phyloP scores from a whole-genome alignment of 2,888 invertebrate genomes.

The Nasonovia ribisnigri region DNA sequence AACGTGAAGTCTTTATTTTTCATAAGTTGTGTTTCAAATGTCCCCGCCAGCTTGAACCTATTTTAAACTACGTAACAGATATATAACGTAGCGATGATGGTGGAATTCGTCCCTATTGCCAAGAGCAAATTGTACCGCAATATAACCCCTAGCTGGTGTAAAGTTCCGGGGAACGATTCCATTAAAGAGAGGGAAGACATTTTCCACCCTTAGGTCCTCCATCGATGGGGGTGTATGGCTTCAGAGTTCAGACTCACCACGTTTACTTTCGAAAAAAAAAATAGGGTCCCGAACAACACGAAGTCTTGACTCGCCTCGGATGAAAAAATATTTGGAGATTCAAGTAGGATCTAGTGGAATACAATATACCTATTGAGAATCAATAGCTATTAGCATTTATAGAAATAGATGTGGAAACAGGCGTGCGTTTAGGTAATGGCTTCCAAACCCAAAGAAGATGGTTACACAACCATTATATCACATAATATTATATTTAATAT shows the following conservation, averaged over 20 bases:
- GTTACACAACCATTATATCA: not conserved
- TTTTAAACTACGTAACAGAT: not conserved
- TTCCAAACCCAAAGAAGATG: not conserved
- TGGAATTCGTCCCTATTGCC: not conserved
- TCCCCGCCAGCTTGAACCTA: not conserved
- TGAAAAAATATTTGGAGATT: not conserved
- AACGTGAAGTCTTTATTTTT: not conserved
- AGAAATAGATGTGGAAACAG: not conserved
- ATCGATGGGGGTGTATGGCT: not conserved
- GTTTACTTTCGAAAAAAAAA: not conserved
- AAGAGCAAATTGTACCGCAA: not conserved
- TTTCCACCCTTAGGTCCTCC: not conserved
- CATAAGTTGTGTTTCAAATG: not conserved
- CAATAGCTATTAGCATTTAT: not conserved
- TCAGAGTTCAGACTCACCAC: not conserved
- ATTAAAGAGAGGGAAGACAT: conserved; percentile 16
- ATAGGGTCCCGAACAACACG: not conserved
- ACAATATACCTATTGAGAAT: not conserved
- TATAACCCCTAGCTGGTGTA: not conserved
- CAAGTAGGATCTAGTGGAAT: not conserved
- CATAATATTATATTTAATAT: not conserved
- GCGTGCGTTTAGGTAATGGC: not conserved
- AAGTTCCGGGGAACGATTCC: conserved; percentile 25
- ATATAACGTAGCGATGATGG: not conserved
- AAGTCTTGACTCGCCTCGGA: not conserved